Evolutionary conservation across 2,888 invertebrate genomes (phyloP).

Genomic region (Neria commutata): DNA sequence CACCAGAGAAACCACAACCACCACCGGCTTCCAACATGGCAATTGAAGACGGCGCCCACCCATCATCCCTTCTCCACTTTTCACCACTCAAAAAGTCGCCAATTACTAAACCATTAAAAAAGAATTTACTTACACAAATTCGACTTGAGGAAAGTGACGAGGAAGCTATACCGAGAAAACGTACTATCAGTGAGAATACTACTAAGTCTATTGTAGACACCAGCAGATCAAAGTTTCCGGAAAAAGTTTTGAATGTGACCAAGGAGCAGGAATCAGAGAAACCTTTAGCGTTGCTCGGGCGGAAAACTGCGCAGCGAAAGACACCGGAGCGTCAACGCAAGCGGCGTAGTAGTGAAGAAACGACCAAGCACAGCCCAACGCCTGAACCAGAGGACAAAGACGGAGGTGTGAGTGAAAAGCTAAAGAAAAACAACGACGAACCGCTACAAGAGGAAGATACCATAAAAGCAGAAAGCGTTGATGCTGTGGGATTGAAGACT

Average conservation of each 20-base stretch:
- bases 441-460: conserved; percentile 14
- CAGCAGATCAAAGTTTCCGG: neutral
- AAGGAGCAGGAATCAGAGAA: neutral
- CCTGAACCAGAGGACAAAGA: conserved; percentile 27
- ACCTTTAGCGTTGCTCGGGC: neutral
- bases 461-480: neutral
- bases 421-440: conserved; percentile 37
- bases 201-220: conserved; percentile 2
- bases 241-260: too few species aligned
- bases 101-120: conserved; percentile 52
- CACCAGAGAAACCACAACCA: conserved; percentile 35
- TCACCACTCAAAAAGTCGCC: conserved; percentile 43
- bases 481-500: neutral
- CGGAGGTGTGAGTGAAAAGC: conserved; percentile 38
- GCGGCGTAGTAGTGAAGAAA: conserved; percentile 53
- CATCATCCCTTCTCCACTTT: conserved; percentile 17
- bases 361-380: conserved; percentile 24
- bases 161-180: conserved; percentile 45
- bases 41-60: neutral
- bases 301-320: conserved; percentile 13
- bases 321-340: conserved; percentile 44
- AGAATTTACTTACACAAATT: conserved; percentile 49
- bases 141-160: conserved; percentile 49
- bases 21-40: neutral
- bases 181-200: conserved; percentile 46